Evolutionary conservation across 2,797 vertebrate genomes (phyloP).

Genomic region (Rallus crepitans): DNA sequence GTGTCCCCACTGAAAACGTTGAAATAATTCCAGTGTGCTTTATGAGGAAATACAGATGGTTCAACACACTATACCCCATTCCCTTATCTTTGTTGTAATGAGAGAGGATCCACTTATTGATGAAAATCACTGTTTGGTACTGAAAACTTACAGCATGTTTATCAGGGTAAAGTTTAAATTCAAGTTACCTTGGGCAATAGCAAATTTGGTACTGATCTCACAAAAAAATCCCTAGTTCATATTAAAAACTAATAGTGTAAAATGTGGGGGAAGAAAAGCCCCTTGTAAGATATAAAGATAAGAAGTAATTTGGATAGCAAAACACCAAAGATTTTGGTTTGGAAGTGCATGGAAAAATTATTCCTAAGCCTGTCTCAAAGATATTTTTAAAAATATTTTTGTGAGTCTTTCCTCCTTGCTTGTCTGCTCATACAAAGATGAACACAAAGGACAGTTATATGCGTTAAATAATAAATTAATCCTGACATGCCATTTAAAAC

Average conservation of each 20-base stretch:
- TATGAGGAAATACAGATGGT: background rate
- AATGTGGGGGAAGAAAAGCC: accelerated
- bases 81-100: background rate
- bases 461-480: background rate
- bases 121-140: background rate
- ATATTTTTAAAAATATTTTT: background rate
- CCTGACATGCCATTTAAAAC: background rate
- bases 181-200: background rate
- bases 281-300: background rate
- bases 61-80: background rate
- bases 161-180: background rate
- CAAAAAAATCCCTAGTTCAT: background rate
- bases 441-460: background rate
- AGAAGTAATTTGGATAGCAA: background rate
- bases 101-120: background rate
- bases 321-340: background rate
- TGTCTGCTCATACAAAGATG: background rate
- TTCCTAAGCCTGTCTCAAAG: background rate
- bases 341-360: background rate
- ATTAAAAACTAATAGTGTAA: background rate
- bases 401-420: background rate
- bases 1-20: background rate
- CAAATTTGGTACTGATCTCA: background rate
- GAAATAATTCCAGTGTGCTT: background rate
- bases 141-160: background rate